These are phyloP conservation scores for Plumapathes pennacea DNA, from an alignment of 92 coral and sea anemone species.

Conservation along the genomic window DNA sequence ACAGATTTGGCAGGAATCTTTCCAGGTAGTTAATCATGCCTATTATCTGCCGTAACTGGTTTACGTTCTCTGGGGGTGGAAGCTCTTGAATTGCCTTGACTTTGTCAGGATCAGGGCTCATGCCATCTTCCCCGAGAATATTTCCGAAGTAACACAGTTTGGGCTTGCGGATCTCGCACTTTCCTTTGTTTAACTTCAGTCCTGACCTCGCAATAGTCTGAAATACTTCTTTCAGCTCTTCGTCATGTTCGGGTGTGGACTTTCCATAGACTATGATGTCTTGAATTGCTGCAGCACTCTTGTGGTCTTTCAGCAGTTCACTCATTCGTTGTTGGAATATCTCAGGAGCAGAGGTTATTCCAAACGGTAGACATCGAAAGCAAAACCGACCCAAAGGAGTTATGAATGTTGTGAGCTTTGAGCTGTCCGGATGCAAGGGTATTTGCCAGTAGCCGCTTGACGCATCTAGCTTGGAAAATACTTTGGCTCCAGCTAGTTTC, in stretches of 20 bases:
- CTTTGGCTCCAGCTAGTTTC: conserved; percentile 8
- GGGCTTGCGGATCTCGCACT: background rate
- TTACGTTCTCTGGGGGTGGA: background rate
- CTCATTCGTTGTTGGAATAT: conserved; percentile 28
- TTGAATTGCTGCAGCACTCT: conserved; percentile 17
- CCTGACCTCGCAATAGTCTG: conserved; percentile 19
- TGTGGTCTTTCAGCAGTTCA: conserved; percentile 18
- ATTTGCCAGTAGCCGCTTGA: conserved; percentile 29
- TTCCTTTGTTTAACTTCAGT: too few relatives aligned
- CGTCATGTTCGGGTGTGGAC: conserved; percentile 24
- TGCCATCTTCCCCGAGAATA: background rate
- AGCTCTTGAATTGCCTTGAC: conserved; percentile 5
- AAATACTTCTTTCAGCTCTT: conserved; percentile 4
- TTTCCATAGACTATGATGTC: conserved; percentile 36
- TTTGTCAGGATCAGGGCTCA: conserved; percentile 2
- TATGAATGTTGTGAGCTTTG: conserved; percentile 33
- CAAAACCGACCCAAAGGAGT: conserved; percentile 36
- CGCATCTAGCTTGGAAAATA: conserved; percentile 29
- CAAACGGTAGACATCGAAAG: conserved; percentile 27
- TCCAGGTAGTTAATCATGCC: conserved; percentile 7
- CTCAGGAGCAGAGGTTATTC: conserved; percentile 12
- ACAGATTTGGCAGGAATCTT: background rate
- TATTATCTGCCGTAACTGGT: background rate
- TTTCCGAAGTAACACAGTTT: conserved; percentile 1
- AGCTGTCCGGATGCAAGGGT: conserved; percentile 21